A percentile compares a stretch with the other conserved stretches of the same genome.
Evolutionary conservation across 1,140 invertebrate species (phyloP).

Genomic region (Papilio aristodemus): DNA sequence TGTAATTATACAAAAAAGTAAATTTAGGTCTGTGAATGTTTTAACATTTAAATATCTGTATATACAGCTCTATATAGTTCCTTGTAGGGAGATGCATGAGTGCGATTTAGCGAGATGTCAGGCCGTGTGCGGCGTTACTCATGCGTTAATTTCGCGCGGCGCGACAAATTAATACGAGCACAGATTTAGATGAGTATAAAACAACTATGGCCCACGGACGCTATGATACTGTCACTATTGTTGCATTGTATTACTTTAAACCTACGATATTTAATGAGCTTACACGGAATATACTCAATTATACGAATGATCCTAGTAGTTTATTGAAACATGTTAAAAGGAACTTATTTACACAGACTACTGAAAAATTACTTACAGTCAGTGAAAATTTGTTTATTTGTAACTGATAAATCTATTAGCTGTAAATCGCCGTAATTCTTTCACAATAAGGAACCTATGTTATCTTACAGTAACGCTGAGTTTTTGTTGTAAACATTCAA

Average conservation of each 20-base stretch:
- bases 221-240: slow-evolving; percentile 28
- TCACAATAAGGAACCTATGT: too few relatives aligned
- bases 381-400: too few relatives aligned
- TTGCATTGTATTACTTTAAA: slow-evolving; percentile 9
- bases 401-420: too few relatives aligned
- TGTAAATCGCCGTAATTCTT: too few relatives aligned
- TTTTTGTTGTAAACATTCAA: too few relatives aligned
- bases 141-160: slow-evolving; percentile 69
- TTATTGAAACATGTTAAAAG: too few relatives aligned
- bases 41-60: not conserved
- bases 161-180: slow-evolving; percentile 74
- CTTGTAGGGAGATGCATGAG: slow-evolving; percentile 53
- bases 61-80: slow-evolving; percentile 49
- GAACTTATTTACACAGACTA: too few relatives aligned
- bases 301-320: too few relatives aligned
- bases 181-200: slow-evolving; percentile 64
- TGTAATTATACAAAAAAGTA: too few relatives aligned
- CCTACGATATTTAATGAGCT: not conserved
- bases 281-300: not conserved
- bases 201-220: slow-evolving; percentile 40
- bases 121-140: slow-evolving; percentile 60
- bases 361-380: too few relatives aligned
- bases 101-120: slow-evolving; percentile 70
- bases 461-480: too few relatives aligned
- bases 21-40: too few relatives aligned